Percentiles rank a stretch among this genome's conserved stretches.
phyloP scores from a whole-genome alignment of 1,140 invertebrate species.

The Rhynchophorus ferrugineus region DNA sequence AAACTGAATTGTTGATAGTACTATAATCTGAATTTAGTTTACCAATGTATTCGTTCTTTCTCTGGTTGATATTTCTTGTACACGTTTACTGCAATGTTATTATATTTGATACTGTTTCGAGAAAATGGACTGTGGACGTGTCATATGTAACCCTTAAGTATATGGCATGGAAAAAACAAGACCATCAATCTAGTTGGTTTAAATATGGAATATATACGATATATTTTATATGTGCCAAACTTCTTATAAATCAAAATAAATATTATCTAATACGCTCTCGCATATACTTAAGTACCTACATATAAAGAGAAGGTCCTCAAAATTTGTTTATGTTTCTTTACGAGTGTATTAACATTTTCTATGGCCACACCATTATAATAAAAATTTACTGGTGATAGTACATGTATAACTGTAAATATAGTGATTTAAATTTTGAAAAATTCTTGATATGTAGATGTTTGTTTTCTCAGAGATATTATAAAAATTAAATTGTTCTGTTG shows the following conservation, averaged over 20 bases:
- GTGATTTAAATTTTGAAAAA: constrained; percentile 3
- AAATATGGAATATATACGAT: too few species aligned
- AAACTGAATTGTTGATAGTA: too few species aligned
- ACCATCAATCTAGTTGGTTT: too few species aligned
- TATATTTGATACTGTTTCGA: too few species aligned
- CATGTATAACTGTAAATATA: constrained; percentile 17
- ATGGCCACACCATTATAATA: constrained; percentile 18
- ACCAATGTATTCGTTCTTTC: too few species aligned
- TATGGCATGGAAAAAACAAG: too few species aligned
- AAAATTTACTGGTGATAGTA: constrained; percentile 16
- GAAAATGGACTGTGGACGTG: too few species aligned
- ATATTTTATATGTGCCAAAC: neutral
- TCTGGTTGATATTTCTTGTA: too few species aligned
- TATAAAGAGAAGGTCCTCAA: neutral
- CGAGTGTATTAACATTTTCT: constrained; percentile 2
- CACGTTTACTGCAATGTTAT: too few species aligned
- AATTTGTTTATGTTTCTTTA: constrained; percentile 1
- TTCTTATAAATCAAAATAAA: neutral
- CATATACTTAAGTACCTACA: neutral
- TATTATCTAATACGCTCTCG: neutral
- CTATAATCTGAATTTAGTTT: too few species aligned
- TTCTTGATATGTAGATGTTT: constrained; percentile 12
- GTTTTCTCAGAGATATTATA: constrained; percentile 5
- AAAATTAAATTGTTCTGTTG: constrained; percentile 7
- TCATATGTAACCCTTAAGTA: too few species aligned